phyloP scores from a whole-genome alignment of 2,797 vertebrate genomes.

The Melopsittacus undulatus region DNA sequence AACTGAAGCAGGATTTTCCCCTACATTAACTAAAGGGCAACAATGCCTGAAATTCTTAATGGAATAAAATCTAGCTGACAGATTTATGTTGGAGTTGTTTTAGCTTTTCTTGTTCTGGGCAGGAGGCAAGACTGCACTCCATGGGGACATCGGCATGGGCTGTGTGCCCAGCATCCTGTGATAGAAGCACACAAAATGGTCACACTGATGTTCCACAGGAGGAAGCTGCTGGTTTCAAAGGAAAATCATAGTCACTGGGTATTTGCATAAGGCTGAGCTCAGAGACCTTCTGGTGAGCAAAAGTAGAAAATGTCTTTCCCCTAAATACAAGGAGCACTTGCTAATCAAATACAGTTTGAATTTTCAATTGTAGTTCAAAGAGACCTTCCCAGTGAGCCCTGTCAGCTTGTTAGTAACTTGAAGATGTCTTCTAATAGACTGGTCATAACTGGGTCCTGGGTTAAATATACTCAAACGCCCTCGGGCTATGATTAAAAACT shows the following conservation, averaged over 20 bases:
- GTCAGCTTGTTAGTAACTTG: background rate
- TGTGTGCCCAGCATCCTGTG: fast-evolving
- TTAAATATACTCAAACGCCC: background rate
- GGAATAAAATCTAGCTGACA: background rate
- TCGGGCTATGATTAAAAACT: background rate
- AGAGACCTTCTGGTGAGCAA: background rate
- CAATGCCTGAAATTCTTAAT: background rate
- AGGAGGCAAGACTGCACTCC: background rate
- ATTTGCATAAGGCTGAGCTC: background rate
- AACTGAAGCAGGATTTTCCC: background rate
- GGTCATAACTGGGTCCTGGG: background rate
- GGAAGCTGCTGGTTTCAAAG: slow-evolving; percentile 7
- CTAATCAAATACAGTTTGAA: background rate
- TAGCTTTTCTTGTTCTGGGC: background rate
- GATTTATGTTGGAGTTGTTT: background rate
- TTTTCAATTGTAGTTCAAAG: background rate
- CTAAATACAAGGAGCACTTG: background rate
- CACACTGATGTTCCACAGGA: background rate
- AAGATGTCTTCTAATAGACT: background rate
- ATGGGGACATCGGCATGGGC: fast-evolving
- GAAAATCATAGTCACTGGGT: background rate
- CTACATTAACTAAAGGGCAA: background rate
- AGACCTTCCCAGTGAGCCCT: background rate
- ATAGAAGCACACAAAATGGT: background rate
- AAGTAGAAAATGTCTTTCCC: background rate